Conservation (phyloP, 2,797 vertebrate species). For the Brachyalestes nurse region DNA sequence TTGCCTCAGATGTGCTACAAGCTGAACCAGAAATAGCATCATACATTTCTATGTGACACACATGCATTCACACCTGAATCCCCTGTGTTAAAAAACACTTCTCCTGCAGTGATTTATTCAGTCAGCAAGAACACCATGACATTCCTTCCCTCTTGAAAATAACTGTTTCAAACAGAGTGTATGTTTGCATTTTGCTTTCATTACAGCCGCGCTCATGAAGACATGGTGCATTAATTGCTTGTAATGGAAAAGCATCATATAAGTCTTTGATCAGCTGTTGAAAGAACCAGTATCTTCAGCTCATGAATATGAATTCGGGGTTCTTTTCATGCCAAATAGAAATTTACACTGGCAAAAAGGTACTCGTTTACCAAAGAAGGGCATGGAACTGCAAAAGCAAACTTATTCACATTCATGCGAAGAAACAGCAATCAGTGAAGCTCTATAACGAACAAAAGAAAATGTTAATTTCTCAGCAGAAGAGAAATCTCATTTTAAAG, state of each 20-base stretch:
- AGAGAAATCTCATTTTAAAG: neutral
- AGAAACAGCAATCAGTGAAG: neutral
- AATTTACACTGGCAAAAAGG: neutral
- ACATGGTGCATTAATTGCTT: conserved; percentile 20
- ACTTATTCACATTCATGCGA: neutral
- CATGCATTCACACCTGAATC: conserved; percentile 1
- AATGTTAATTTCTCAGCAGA: neutral
- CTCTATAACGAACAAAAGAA: neutral
- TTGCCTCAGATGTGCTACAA: neutral
- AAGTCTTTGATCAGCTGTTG: conserved; percentile 20
- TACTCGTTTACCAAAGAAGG: neutral
- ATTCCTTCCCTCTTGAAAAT: conserved; percentile 19
- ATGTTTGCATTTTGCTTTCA: conserved; percentile 22
- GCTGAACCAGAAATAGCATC: conserved; percentile 10
- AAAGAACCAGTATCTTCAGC: neutral
- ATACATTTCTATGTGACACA: neutral
- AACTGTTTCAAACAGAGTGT: neutral
- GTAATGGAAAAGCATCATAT: conserved; percentile 16
- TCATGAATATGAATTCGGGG: neutral
- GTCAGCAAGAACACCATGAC: neutral
- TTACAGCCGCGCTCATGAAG: neutral
- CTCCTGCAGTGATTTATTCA: neutral
- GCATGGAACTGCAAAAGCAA: neutral
- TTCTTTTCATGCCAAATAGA: conserved; percentile 7
- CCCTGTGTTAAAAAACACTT: conserved; percentile 21